Conservation (phyloP, 35 echinoderm and acorn worm genomes). For the Acanthaster planci region DNA sequence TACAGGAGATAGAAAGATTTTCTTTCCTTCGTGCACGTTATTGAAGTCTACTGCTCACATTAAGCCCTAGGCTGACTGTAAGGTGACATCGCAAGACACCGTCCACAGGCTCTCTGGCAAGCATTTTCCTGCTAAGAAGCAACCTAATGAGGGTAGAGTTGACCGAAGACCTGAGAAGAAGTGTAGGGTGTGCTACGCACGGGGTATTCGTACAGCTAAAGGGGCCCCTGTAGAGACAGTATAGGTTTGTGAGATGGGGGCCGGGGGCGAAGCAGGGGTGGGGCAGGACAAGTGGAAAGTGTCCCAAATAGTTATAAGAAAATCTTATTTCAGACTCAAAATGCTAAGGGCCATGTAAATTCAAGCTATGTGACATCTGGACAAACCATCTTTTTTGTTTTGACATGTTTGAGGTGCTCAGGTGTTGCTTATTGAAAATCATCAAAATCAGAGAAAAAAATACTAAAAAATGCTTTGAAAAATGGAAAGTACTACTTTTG, state of each 20-base stretch:
- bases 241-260: neutral
- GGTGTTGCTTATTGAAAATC: too few species aligned
- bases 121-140: slow-evolving; percentile 22
- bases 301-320: too few species aligned
- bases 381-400: too few species aligned
- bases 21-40: slow-evolving; percentile 1
- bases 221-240: neutral
- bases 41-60: neutral
- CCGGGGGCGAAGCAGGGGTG: too few species aligned
- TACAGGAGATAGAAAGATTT: slow-evolving; percentile 10
- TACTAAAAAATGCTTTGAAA: too few species aligned
- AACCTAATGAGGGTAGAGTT: neutral
- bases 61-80: neutral
- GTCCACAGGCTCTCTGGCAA: neutral
- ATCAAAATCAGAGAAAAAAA: too few species aligned
- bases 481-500: too few species aligned
- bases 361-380: too few species aligned
- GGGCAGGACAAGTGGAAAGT: too few species aligned
- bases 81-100: neutral
- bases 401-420: too few species aligned
- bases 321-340: too few species aligned
- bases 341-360: too few species aligned
- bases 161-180: neutral
- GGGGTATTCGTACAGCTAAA: neutral
- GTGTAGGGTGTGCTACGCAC: slow-evolving; percentile 10